Percentiles rank a stretch among this genome's conserved stretches.
Conservation (phyloP, 2,113 vertebrate species). For the Ameiurus melas region DNA sequence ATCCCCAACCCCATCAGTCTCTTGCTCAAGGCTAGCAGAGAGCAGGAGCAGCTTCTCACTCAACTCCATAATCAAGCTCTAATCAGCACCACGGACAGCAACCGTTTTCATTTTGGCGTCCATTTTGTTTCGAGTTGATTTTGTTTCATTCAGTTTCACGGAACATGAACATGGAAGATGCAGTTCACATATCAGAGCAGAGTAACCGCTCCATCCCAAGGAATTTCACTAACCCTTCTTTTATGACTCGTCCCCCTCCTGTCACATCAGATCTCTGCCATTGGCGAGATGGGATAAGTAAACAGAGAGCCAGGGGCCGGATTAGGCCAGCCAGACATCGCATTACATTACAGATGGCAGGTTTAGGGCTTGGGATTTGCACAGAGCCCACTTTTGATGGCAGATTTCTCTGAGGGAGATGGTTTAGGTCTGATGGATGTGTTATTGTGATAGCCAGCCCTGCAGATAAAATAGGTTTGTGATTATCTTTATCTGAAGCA, state of each 20-base stretch:
- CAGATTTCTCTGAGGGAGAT: slow-evolving; percentile 19
- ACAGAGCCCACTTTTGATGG: slow-evolving; percentile 18
- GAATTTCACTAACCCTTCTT: neutral
- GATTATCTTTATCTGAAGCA: slow-evolving; percentile 14
- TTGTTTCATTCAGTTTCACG: neutral
- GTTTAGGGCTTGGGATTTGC: slow-evolving; percentile 42
- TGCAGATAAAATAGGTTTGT: slow-evolving; percentile 1
- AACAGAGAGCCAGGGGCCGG: slow-evolving; percentile 40
- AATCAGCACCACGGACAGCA: slow-evolving; percentile 31
- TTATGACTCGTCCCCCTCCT: slow-evolving; percentile 21
- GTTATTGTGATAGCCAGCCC: neutral
- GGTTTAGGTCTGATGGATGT: slow-evolving; percentile 26
- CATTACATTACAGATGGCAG: slow-evolving; percentile 48
- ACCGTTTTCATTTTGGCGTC: neutral
- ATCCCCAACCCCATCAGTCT: neutral
- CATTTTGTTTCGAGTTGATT: neutral
- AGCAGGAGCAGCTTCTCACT: neutral
- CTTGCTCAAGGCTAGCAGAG: neutral
- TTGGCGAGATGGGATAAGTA: neutral
- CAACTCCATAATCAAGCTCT: slow-evolving; percentile 3
- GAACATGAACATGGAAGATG: no score
- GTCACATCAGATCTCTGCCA: slow-evolving; percentile 29
- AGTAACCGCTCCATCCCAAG: neutral
- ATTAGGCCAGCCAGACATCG: slow-evolving; percentile 44
- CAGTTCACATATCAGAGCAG: neutral